phyloP scores from a whole-genome alignment of 1,140 invertebrate species.

The Eurosta solidaginis region DNA sequence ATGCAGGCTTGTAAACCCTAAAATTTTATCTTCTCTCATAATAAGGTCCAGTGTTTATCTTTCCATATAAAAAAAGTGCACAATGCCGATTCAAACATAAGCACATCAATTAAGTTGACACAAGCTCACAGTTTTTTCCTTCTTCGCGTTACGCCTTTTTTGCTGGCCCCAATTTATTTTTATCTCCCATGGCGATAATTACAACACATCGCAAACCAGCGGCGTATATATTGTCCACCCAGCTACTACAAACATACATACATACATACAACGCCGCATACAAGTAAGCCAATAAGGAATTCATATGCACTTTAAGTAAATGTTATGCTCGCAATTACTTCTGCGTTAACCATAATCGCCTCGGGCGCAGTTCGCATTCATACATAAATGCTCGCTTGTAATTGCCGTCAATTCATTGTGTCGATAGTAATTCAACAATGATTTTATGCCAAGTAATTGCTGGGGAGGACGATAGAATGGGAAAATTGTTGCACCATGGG shows the following conservation, averaged over 20 bases:
- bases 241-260: background rate
- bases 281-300: background rate
- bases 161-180: constrained; percentile 9
- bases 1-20: too few relatives aligned
- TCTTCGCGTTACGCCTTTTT: background rate
- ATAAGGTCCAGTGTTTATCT: too few relatives aligned
- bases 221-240: background rate
- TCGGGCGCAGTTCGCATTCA: background rate
- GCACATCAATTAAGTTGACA: too few relatives aligned
- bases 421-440: constrained; percentile 6
- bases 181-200: constrained; percentile 15
- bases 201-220: background rate
- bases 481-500: background rate
- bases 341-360: background rate
- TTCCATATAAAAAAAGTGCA: too few relatives aligned
- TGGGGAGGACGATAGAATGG: background rate
- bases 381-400: background rate
- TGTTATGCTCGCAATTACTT: too few relatives aligned
- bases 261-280: too few relatives aligned
- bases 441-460: constrained; percentile 10
- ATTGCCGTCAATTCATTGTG: constrained; percentile 19
- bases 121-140: background rate
- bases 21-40: too few relatives aligned
- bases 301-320: background rate
- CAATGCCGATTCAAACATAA: too few relatives aligned